Evolutionary conservation across 2,113 vertebrate genomes (phyloP), one percentile per base, ranked within the genome.

Genomic region (Indicator maculatus): DNA sequence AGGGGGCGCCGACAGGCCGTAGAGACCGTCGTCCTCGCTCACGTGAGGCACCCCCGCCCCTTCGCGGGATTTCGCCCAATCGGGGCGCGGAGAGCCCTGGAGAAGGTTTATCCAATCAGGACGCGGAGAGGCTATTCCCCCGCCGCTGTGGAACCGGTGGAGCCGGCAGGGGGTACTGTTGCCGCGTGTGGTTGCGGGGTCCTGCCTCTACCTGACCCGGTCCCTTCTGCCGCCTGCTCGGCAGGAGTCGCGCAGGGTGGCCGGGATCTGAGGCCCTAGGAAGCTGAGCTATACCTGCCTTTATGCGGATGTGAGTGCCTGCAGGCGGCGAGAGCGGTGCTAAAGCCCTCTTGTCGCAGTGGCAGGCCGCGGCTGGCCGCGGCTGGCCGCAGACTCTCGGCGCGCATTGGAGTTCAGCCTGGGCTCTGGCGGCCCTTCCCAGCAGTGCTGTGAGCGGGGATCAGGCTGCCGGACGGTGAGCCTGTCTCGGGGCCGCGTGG

Each of bases 231-330:
- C 19, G 47, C 47, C 5, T 50, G 9, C 11, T 50, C 11, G 47
- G 47, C 47, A 21, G 20, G 47, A 50, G 20, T 50, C 10, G 20
- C 20, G 11, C 47, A 12, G 21, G 9, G 47, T 50, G 47, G 47
- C 47, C 47, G 21, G 20, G 47, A 19, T 11, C 47, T 50, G 16
- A 50, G 10, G 21, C 20, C 47, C 47, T 50, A 11, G 20, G 52
- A 53, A 53, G 26, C 24, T 24, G 52, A 4, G 26, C 17, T 1
- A 23, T 4, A 6, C 6, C 8, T 2, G 23, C 66, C 31, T 3
- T 4, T 13, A 1, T 5, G 4, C 4, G 4, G 50, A 4, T 3
- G 12, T 5, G 5, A 11, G 19, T 5, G 7, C 7, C 33, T 33
- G 44, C 16, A 5, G 24, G 36, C 26, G 20, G 16, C 13, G 31